phyloP scores from a whole-genome alignment of 2,888 invertebrate genomes.

The Troilus luridus region DNA sequence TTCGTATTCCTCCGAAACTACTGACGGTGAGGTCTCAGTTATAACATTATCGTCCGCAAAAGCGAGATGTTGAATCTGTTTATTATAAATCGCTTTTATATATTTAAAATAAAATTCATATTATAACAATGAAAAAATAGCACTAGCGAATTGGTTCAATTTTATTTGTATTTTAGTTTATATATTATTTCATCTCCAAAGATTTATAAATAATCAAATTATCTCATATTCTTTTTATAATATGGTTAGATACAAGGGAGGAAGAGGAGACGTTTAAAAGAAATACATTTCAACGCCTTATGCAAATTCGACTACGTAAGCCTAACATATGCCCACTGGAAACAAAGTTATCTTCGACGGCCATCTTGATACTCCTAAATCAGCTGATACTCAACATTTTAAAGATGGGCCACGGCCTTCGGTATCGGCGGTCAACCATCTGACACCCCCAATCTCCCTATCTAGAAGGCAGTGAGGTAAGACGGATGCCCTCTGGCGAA shows the following conservation, averaged over 20 bases:
- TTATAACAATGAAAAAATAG: too few relatives aligned
- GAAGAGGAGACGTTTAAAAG: not conserved
- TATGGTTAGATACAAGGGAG: not conserved
- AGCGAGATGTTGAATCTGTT: too few relatives aligned
- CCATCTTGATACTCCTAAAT: conserved; percentile 6
- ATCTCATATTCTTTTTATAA: not conserved
- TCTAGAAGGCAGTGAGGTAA: conserved; percentile 38
- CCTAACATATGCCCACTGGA: not conserved
- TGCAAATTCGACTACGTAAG: not conserved
- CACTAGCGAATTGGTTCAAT: too few relatives aligned
- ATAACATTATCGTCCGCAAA: too few relatives aligned
- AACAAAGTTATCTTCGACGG: conserved; percentile 14
- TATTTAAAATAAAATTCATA: too few relatives aligned
- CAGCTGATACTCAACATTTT: not conserved
- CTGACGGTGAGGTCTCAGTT: too few relatives aligned
- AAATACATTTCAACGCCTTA: not conserved
- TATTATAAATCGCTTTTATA: too few relatives aligned
- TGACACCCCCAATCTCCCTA: conserved; percentile 7
- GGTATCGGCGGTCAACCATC: conserved; percentile 11
- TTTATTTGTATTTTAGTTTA: too few relatives aligned
- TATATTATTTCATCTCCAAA: too few relatives aligned
- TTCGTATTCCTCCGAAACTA: too few relatives aligned
- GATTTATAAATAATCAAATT: too few relatives aligned
- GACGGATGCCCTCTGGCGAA: conserved; percentile 1
- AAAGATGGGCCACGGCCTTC: conserved; percentile 44